phyloP scores from a whole-genome alignment of 2,797 vertebrate genomes.

The Aeoliscus strigatus region DNA sequence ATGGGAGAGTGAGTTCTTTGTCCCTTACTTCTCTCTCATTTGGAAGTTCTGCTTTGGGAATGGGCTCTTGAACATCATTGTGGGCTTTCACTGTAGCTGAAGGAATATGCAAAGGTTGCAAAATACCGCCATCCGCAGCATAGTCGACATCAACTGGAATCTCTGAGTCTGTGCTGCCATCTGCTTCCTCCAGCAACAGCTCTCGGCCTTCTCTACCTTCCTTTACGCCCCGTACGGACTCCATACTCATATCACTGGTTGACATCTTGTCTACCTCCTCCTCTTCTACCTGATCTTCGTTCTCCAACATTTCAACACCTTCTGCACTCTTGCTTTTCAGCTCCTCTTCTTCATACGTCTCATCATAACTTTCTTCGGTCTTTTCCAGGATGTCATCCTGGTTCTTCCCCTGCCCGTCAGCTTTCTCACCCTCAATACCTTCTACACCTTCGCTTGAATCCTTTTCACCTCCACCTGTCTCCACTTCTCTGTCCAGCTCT shows the following conservation, averaged over 20 bases:
- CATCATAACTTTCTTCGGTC: slow-evolving; percentile 2
- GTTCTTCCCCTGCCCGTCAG: slow-evolving; percentile 16
- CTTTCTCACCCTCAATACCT: slow-evolving; percentile 9
- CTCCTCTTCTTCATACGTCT: slow-evolving; percentile 9
- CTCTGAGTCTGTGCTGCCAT: slow-evolving; percentile 68
- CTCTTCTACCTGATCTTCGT: slow-evolving; percentile 7
- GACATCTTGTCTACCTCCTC: slow-evolving; percentile 16
- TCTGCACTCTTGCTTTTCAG: slow-evolving; percentile 8
- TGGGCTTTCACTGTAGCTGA: slow-evolving; percentile 20
- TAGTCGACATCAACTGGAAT: slow-evolving; percentile 64
- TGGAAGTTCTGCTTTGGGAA: slow-evolving; percentile 18
- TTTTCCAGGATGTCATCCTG: slow-evolving; percentile 7
- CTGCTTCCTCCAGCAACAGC: slow-evolving; percentile 41
- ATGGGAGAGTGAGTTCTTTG: slow-evolving; percentile 15
- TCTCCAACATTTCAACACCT: slow-evolving; percentile 13
- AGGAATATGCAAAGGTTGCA: slow-evolving; percentile 29
- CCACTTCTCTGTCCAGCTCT: slow-evolving; percentile 18
- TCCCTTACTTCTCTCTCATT: slow-evolving; percentile 24
- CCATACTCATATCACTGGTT: slow-evolving; percentile 15
- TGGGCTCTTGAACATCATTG: slow-evolving; percentile 5
- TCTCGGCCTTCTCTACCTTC: slow-evolving; percentile 8
- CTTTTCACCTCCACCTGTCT: slow-evolving; percentile 4
- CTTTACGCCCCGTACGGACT: slow-evolving; percentile 2
- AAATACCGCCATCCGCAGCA: slow-evolving; percentile 46
- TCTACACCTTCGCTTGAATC: slow-evolving; percentile 15